These are phyloP conservation scores for Chesias legatella DNA, from an alignment of 2,888 invertebrate genomes.

Conservation along the genomic window DNA sequence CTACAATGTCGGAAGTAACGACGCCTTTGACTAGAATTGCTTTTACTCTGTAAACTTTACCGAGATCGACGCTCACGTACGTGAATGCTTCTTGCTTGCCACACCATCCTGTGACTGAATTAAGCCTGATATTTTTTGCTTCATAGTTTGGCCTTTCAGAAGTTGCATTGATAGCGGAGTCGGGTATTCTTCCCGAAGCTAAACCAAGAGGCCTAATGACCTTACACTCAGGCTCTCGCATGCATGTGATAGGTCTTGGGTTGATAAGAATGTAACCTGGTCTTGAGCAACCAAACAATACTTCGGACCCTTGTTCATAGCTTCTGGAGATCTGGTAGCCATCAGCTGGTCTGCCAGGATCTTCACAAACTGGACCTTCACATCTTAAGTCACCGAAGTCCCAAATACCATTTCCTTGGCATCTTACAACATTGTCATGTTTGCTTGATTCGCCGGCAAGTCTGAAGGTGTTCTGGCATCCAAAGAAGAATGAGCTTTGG, in stretches of 20 bases:
- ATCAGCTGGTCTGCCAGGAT: slow-evolving; percentile 96
- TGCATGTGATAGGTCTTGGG: slow-evolving; percentile 93
- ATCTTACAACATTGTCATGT: slow-evolving; percentile 94
- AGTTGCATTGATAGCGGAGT: slow-evolving; percentile 96
- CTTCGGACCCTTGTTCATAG: slow-evolving; percentile 94
- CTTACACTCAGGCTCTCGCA: slow-evolving; percentile 95
- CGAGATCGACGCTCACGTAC: slow-evolving; percentile 96
- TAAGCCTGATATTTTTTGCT: slow-evolving; percentile 92
- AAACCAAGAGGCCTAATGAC: slow-evolving; percentile 94
- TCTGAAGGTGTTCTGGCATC: slow-evolving; percentile 97
- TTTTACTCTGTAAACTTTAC: slow-evolving; percentile 94
- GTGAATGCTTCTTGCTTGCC: slow-evolving; percentile 98
- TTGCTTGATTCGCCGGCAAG: slow-evolving; percentile 94
- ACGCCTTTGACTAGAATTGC: slow-evolving; percentile 96
- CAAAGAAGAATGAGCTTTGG: slow-evolving; percentile 96
- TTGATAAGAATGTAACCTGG: slow-evolving; percentile 96
- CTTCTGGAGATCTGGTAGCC: slow-evolving; percentile 92
- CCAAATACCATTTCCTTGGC: slow-evolving; percentile 96
- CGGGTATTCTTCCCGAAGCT: slow-evolving; percentile 94
- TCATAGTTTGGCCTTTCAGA: slow-evolving; percentile 96
- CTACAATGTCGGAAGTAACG: slow-evolving; percentile 96
- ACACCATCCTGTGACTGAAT: slow-evolving; percentile 97
- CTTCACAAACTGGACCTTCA: slow-evolving; percentile 97
- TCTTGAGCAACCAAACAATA: slow-evolving; percentile 92
- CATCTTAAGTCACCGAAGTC: slow-evolving; percentile 97